Conservation (phyloP, 2,888 invertebrate genomes). For the Latrodectus hesperus region DNA sequence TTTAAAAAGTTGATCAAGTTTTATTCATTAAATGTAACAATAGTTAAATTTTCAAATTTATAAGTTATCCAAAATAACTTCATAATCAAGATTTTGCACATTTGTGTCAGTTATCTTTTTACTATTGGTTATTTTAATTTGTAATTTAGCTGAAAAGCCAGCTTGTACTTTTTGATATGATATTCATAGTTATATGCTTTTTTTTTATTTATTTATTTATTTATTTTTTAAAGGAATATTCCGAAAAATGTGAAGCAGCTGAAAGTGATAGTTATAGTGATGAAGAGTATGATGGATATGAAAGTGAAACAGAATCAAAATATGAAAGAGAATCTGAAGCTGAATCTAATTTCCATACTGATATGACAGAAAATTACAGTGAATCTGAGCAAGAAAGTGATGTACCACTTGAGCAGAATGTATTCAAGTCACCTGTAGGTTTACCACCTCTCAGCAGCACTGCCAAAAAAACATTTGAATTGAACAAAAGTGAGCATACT, state of each 20-base stretch:
- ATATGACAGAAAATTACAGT: constrained; percentile 5
- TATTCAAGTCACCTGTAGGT: neutral
- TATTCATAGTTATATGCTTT: too few relatives aligned
- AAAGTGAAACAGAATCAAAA: constrained; percentile 1
- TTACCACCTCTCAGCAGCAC: neutral
- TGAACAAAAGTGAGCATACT: neutral
- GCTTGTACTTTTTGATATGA: too few relatives aligned
- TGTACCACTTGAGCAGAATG: neutral
- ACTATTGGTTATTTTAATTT: too few relatives aligned
- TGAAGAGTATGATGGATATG: neutral
- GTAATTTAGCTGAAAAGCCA: too few relatives aligned
- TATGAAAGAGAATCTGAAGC: constrained; percentile 21
- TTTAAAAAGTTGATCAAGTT: too few relatives aligned
- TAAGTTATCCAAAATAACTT: too few relatives aligned
- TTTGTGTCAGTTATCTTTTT: too few relatives aligned
- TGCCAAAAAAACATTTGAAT: neutral
- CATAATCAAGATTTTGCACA: too few relatives aligned
- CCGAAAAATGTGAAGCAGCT: neutral
- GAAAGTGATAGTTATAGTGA: neutral
- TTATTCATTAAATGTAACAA: too few relatives aligned
- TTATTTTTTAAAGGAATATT: neutral
- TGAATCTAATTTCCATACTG: constrained; percentile 3
- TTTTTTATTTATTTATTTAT: too few relatives aligned
- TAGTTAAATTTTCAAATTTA: too few relatives aligned
- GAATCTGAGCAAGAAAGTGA: constrained; percentile 5